Conservation (phyloP, 1,140 invertebrate genomes). For the Papilio helenus region DNA sequence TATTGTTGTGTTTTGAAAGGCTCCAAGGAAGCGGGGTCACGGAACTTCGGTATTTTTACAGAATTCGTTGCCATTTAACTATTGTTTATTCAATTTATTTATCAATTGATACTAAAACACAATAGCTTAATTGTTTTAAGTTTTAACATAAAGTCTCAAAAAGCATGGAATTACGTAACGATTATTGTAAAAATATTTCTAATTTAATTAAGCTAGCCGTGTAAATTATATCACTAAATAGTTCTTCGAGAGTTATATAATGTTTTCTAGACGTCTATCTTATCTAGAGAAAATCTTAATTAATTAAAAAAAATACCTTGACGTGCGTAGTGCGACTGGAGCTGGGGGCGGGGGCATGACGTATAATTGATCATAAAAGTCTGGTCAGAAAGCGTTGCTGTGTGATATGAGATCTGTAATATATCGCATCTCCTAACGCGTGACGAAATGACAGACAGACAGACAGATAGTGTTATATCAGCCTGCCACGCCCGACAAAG, state of each 20-base stretch:
- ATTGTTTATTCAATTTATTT: background rate
- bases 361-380: conserved; percentile 39
- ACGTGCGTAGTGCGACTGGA: conserved; percentile 20
- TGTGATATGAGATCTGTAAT: conserved; percentile 39
- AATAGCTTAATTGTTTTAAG: background rate
- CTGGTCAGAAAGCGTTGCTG: conserved; percentile 47
- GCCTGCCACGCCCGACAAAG: conserved; percentile 27
- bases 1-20: conserved; percentile 5
- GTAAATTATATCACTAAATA: background rate
- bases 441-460: conserved; percentile 29
- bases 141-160: background rate
- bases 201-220: background rate
- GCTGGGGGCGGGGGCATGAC: conserved; percentile 25
- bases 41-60: background rate
- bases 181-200: background rate
- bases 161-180: background rate
- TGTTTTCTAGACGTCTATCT: background rate
- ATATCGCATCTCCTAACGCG: conserved; percentile 33
- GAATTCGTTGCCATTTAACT: background rate
- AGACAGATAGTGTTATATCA: background rate
- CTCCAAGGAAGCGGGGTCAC: background rate
- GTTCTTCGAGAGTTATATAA: background rate
- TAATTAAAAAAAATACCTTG: conserved; percentile 25
- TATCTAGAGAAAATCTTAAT: conserved; percentile 31
- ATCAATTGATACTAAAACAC: background rate